These are phyloP conservation scores for Parapristionchus giblindavisi DNA, from an alignment of 2,888 invertebrate species.

Conservation along the genomic window DNA sequence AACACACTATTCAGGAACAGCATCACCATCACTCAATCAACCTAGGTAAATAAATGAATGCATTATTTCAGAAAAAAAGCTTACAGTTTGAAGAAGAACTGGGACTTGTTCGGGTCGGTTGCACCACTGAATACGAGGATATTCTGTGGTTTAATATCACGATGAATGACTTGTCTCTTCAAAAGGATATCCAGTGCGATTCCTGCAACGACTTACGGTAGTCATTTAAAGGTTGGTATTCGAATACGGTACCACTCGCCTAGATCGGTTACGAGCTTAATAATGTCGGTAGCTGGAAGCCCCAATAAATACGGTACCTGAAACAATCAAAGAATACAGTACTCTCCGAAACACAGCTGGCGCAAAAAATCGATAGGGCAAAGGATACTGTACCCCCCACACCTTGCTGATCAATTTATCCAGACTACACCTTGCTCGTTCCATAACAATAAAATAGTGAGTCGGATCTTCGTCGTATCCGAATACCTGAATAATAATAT, in stretches of 20 bases:
- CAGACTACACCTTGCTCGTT: slow-evolving; percentile 21
- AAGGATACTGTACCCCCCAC: neutral
- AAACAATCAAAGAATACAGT: neutral
- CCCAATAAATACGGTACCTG: slow-evolving; percentile 11
- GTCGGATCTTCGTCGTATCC: neutral
- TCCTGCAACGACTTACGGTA: neutral
- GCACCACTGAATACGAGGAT: slow-evolving; percentile 35
- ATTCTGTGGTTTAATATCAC: slow-evolving; percentile 36
- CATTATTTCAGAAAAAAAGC: neutral
- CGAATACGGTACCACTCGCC: slow-evolving; percentile 13
- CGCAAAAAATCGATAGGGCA: neutral
- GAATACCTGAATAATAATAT: too few species aligned
- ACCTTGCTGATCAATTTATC: neutral
- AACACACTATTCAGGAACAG: too few species aligned
- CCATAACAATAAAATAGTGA: slow-evolving; percentile 27
- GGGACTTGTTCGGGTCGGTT: neutral
- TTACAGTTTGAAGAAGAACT: slow-evolving; percentile 28
- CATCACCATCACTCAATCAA: too few species aligned
- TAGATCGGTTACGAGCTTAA: slow-evolving; percentile 11
- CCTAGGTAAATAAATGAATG: too few species aligned
- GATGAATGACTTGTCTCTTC: neutral
- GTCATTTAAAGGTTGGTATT: neutral
- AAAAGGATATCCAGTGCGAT: slow-evolving; percentile 5
- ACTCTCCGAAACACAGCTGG: neutral
- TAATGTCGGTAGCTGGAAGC: slow-evolving; percentile 13